These are phyloP conservation scores for Epinephelus moara DNA, from an alignment of 2,113 vertebrate genomes.

Conservation along the genomic window DNA sequence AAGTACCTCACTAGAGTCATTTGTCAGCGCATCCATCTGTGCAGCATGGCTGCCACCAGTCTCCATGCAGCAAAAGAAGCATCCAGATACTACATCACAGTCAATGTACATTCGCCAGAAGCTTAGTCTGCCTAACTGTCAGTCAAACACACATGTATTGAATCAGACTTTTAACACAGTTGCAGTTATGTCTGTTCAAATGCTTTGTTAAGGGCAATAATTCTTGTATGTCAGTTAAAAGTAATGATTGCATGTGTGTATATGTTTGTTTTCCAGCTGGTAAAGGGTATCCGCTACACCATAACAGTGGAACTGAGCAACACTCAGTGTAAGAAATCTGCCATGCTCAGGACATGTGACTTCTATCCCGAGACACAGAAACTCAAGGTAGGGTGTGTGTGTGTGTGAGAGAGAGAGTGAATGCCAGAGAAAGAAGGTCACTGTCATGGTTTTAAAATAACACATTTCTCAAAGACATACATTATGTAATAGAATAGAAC, in stretches of 20 bases:
- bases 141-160: background rate
- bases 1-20: background rate
- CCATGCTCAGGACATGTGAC: constrained; percentile 72
- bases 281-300: constrained; percentile 88
- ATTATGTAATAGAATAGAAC: background rate
- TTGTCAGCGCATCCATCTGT: background rate
- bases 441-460: background rate
- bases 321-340: constrained; percentile 86
- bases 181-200: background rate
- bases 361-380: constrained; percentile 83
- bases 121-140: background rate
- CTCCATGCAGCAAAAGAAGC: constrained; percentile 20
- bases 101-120: background rate
- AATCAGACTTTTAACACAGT: background rate
- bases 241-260: background rate
- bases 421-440: background rate
- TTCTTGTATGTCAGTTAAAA: constrained; percentile 1
- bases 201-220: no score
- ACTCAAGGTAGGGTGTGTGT: constrained; percentile 83
- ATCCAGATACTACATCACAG: background rate
- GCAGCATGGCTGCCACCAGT: background rate
- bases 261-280: constrained; percentile 81
- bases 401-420: background rate
- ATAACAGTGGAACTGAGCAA: constrained; percentile 86
- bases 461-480: background rate